Conservation (phyloP, 2,888 invertebrate species). For the Noctua janthe region DNA sequence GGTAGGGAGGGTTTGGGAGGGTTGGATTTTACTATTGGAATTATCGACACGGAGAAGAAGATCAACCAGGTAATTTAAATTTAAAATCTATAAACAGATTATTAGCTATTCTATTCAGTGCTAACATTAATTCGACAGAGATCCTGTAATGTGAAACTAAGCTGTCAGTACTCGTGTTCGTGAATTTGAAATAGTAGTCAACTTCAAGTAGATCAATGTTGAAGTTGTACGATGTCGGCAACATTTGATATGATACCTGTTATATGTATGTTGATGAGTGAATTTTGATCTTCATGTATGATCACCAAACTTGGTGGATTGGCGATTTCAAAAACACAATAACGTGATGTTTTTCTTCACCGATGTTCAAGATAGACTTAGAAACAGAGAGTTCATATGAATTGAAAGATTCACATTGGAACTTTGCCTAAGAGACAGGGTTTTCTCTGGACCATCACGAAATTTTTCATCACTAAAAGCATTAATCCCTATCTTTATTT, state of each 20-base stretch:
- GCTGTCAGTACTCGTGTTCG: neutral
- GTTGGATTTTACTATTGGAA: no score
- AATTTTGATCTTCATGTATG: neutral
- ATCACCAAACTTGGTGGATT: neutral
- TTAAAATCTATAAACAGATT: neutral
- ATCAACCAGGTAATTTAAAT: neutral
- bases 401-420: neutral
- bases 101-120: neutral
- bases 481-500: neutral
- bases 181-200: neutral
- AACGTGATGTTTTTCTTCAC: neutral
- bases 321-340: neutral
- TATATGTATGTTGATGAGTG: neutral
- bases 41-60: no score
- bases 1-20: no score
- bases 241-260: neutral
- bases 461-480: neutral
- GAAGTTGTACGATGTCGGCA: neutral
- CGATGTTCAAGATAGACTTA: neutral
- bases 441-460: neutral
- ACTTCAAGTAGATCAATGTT: neutral
- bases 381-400: neutral
- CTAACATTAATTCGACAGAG: neutral
- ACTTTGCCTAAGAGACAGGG: neutral
- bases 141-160: neutral